Percentiles rank a stretch among this genome's conserved stretches.
phyloP scores from a whole-genome alignment of 2,797 vertebrate genomes.

The Aulostomus chinensis region DNA sequence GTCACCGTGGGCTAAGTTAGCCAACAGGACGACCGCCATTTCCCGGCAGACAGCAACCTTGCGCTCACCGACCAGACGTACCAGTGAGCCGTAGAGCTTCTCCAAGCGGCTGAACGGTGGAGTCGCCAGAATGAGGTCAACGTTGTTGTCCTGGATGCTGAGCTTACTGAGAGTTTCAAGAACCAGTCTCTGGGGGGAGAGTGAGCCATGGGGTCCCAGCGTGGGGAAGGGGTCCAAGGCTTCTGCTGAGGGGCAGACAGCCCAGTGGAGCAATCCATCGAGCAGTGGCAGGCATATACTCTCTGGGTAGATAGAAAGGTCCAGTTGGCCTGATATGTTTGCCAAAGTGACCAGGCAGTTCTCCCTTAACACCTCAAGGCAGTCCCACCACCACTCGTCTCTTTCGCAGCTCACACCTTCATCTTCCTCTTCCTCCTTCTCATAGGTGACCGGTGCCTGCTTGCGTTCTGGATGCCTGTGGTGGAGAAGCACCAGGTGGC shows the following conservation, averaged over 20 bases:
- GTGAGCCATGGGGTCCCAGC: conserved; percentile 90
- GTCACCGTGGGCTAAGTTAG: conserved; percentile 97
- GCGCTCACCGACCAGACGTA: conserved; percentile 96
- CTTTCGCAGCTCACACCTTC: conserved; percentile 93
- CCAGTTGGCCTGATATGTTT: conserved; percentile 97
- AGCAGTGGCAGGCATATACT: conserved; percentile 97
- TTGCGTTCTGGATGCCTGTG: conserved; percentile 97
- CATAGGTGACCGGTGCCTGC: conserved; percentile 93
- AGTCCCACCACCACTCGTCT: conserved; percentile 99
- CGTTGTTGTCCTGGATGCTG: conserved; percentile 99
- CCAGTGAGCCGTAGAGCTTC: conserved; percentile 94
- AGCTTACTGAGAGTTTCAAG: conserved; percentile 99
- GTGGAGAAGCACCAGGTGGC: conserved; percentile 93
- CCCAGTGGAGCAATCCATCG: conserved; percentile 98
- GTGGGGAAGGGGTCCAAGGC: conserved; percentile 97
- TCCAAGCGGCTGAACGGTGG: conserved; percentile 96
- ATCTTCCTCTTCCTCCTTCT: conserved; percentile 96
- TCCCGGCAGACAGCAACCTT: conserved; percentile 98
- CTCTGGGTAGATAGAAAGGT: conserved; percentile 95
- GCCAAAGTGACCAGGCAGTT: conserved; percentile 97
- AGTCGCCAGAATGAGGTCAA: conserved; percentile 98
- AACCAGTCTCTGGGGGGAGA: conserved; percentile 98
- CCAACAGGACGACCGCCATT: conserved; percentile 97
- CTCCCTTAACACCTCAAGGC: conserved; percentile 94
- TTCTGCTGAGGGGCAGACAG: conserved; percentile 97